Evolutionary conservation across 1,140 invertebrate species (phyloP), one percentile per base, ranked within the genome.

Genomic region (Sweltsa coloradensis): DNA sequence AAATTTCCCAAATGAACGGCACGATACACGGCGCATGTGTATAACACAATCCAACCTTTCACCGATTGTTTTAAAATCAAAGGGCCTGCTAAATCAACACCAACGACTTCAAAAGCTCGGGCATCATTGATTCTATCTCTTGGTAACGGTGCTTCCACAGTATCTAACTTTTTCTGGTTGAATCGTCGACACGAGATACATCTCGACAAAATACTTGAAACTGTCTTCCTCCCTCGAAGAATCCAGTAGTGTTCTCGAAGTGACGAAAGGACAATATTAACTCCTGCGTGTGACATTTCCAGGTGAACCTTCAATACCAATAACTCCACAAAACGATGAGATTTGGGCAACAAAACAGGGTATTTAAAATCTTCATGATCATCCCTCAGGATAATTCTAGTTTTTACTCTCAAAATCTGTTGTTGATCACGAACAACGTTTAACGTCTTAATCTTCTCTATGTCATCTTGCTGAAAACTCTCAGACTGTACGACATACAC

Each of bases 1-100:
- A 6, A 65, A 31, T 50, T 68, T n/a, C n/a, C 65, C 3, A 66
- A 45, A 55, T 67, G 61, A 5, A 66, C 51, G 1, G 59, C 62
- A 27, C 60, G 39, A 44, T 59, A 60, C 13, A 59, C 50, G 0
- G 57, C 56, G 49, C 62, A 65, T 5, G 61, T 61, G 37, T 63
- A 65, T 9, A 66, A 25, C 37, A 57, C 56, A 26, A 64, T 47
- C 60, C 60, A 63, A 1, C 47, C 51, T 41, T 67, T 64, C 36
- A 50, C 16, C 18, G 41, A 37, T 26, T 23, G 42, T 19, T 50
- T 47, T n/a, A 60, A 39, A 47, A 48, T 52, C 14, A 62, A 22
- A 19, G 59, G 57, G 1, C 61, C 61, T 26, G 59, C 56, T 34
- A 60, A 55, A 50, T 63, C 60, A 21, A 59, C 50, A 11, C 52